phyloP scores from a whole-genome alignment of 2,797 vertebrate species.

The Betta splendens region DNA sequence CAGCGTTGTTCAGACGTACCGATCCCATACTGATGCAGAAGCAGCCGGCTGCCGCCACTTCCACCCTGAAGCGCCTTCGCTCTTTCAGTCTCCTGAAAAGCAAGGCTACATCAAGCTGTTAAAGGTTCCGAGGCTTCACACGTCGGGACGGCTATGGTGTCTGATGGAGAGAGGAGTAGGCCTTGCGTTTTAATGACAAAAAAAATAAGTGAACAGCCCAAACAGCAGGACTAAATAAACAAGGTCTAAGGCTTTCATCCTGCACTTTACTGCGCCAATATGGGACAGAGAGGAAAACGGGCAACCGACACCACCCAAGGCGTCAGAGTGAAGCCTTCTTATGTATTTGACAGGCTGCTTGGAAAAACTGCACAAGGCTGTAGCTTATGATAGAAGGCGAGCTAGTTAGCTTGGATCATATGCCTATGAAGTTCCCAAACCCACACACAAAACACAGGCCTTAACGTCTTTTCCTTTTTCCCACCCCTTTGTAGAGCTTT shows the following conservation, averaged over 20 bases:
- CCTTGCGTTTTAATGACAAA: constrained; percentile 75
- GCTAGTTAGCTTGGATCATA: constrained; percentile 63
- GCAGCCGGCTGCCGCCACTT: constrained; percentile 46
- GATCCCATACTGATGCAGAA: constrained; percentile 46
- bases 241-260: constrained; percentile 64
- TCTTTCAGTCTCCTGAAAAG: constrained; percentile 35
- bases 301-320: constrained; percentile 55
- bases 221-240: constrained; percentile 70
- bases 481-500: constrained; percentile 68
- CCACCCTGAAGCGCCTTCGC: constrained; percentile 1
- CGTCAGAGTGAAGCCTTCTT: constrained; percentile 48
- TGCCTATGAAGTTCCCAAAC: constrained; percentile 52
- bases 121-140: constrained; percentile 43
- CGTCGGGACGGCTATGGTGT: constrained; percentile 37
- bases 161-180: constrained; percentile 51
- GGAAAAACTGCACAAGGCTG: constrained; percentile 34
- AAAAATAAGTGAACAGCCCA: constrained; percentile 61
- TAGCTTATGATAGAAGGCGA: constrained; percentile 36
- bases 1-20: constrained; percentile 45
- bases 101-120: constrained; percentile 32
- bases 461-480: constrained; percentile 66
- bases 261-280: constrained; percentile 52
- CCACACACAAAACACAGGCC: constrained; percentile 75
- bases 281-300: constrained; percentile 36
- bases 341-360: constrained; percentile 48